These are phyloP conservation scores for Agrotis segetum DNA, from an alignment of 2,888 invertebrate species.

Conservation along the genomic window DNA sequence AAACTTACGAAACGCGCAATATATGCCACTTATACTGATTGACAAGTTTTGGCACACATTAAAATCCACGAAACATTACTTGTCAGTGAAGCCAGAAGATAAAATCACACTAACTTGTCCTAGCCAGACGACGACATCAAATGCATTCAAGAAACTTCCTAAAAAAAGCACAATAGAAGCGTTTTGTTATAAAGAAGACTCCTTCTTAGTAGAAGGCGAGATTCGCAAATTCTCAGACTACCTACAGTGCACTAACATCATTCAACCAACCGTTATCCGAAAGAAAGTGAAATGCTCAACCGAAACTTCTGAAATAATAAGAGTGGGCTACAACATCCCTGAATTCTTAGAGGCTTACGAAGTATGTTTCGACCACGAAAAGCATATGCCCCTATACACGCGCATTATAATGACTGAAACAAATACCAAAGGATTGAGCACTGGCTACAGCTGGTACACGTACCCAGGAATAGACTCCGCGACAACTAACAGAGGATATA, in stretches of 20 bases:
- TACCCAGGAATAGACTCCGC: slow-evolving; percentile 35
- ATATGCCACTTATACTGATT: slow-evolving; percentile 58
- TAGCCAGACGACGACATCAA: slow-evolving; percentile 24
- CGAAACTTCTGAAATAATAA: slow-evolving; percentile 55
- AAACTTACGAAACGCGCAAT: slow-evolving; percentile 6
- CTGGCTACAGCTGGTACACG: slow-evolving; percentile 42
- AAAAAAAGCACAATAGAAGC: slow-evolving; percentile 40
- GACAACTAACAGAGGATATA: slow-evolving; percentile 32
- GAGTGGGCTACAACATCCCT: slow-evolving; percentile 57
- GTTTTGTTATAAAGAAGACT: slow-evolving; percentile 53
- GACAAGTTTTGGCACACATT: slow-evolving; percentile 47
- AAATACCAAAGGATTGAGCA: slow-evolving; percentile 10
- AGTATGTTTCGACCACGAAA: slow-evolving; percentile 58
- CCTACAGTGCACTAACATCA: slow-evolving; percentile 49
- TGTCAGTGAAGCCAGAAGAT: slow-evolving; percentile 29
- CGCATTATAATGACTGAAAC: slow-evolving; percentile 34
- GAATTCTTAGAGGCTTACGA: slow-evolving; percentile 59
- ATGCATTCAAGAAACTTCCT: slow-evolving; percentile 52
- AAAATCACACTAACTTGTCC: slow-evolving; percentile 55
- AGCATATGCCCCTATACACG: slow-evolving; percentile 55
- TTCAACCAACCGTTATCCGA: slow-evolving; percentile 43
- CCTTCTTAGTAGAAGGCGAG: slow-evolving; percentile 45
- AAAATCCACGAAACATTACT: slow-evolving; percentile 26
- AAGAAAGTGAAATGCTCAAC: slow-evolving; percentile 49
- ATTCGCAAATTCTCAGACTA: slow-evolving; percentile 54